These are phyloP conservation scores for Pluvialis apricaria DNA, from an alignment of 2,113 vertebrate genomes.

Conservation along the genomic window DNA sequence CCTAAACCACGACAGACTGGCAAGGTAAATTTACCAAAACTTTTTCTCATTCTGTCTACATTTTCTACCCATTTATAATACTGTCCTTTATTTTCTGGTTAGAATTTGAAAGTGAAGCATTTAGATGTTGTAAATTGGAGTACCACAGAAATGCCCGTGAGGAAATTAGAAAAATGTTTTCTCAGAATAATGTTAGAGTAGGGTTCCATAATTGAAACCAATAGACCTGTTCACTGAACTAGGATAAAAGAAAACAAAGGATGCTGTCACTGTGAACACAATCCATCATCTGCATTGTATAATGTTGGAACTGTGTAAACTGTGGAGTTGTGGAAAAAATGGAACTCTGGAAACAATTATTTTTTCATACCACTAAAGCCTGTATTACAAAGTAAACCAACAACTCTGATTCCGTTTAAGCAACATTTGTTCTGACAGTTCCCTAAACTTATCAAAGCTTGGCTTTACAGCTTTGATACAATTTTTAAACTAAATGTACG, in stretches of 20 bases:
- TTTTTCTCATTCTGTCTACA: not conserved
- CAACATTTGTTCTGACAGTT: not conserved
- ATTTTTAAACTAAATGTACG: not conserved
- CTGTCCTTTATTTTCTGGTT: not conserved
- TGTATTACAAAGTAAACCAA: not conserved
- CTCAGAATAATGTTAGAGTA: not conserved
- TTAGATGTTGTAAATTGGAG: not conserved
- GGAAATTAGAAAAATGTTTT: not conserved
- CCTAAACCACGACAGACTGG: no score
- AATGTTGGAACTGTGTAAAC: not conserved
- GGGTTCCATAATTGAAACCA: not conserved
- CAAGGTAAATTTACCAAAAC: not conserved
- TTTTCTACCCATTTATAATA: not conserved
- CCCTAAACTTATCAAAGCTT: not conserved
- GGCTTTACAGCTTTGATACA: not conserved
- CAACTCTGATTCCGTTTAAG: not conserved
- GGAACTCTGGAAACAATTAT: constrained; percentile 2
- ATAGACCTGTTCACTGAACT: not conserved
- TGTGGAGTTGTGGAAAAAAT: not conserved
- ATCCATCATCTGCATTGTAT: not conserved
- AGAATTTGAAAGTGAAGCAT: not conserved
- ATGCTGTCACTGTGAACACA: not conserved
- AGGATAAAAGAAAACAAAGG: not conserved
- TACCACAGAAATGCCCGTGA: not conserved
- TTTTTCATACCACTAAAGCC: not conserved